Evolutionary conservation across 1,140 invertebrate species (phyloP).

Genomic region (Galleria mellonella): DNA sequence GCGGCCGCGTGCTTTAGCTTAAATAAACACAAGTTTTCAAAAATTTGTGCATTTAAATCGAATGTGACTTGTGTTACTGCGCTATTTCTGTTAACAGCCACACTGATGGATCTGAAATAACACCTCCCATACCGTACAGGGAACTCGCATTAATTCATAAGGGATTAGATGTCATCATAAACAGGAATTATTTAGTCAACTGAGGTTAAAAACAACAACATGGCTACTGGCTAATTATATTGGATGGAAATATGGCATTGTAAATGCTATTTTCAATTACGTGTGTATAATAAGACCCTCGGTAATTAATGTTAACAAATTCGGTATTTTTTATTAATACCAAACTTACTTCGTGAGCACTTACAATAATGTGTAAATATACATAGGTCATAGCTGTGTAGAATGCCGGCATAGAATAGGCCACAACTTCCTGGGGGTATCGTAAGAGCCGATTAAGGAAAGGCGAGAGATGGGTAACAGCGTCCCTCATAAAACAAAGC

Average conservation of each 20-base stretch:
- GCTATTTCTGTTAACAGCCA: slow-evolving; percentile 69
- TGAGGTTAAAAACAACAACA: slow-evolving; percentile 66
- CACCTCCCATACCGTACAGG: slow-evolving; percentile 50
- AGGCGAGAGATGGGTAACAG: too few relatives aligned
- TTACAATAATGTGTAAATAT: too few relatives aligned
- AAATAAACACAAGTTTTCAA: slow-evolving; percentile 71
- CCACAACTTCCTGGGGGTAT: too few relatives aligned
- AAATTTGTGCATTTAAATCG: slow-evolving; percentile 72
- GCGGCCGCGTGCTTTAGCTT: slow-evolving; percentile 52
- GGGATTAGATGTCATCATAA: slow-evolving; percentile 73
- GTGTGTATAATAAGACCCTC: too few relatives aligned
- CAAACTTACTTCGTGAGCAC: too few relatives aligned
- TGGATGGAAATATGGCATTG: slow-evolving; percentile 4
- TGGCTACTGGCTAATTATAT: slow-evolving; percentile 10
- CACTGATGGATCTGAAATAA: slow-evolving; percentile 67
- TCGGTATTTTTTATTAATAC: too few relatives aligned
- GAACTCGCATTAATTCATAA: slow-evolving; percentile 67
- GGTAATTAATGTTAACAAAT: too few relatives aligned
- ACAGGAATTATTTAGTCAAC: slow-evolving; percentile 70
- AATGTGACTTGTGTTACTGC: slow-evolving; percentile 68
- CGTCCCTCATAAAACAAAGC: too few relatives aligned
- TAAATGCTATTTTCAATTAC: background rate
- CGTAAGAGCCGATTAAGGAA: too few relatives aligned
- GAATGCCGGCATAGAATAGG: too few relatives aligned
- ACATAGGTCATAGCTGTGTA: too few relatives aligned